Evolutionary conservation across 2,113 vertebrate genomes (phyloP).

Genomic region (Pedionomus torquatus): DNA sequence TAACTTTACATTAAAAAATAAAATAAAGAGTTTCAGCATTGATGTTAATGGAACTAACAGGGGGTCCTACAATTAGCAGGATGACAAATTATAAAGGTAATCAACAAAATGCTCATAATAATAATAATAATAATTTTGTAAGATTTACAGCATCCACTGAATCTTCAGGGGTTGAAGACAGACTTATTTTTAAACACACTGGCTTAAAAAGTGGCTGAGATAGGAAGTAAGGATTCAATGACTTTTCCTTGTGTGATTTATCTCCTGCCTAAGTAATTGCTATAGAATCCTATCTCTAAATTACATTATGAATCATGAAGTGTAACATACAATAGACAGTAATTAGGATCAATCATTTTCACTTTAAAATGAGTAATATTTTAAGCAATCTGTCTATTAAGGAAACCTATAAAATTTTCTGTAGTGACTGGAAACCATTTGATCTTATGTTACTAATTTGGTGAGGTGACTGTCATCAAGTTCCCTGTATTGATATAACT

Average conservation of each 20-base stretch:
- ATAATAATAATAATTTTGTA: neutral
- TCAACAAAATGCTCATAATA: neutral
- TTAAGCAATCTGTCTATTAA: neutral
- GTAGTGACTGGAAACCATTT: neutral
- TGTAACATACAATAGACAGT: neutral
- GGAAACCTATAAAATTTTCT: neutral
- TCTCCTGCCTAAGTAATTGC: neutral
- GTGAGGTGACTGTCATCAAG: neutral
- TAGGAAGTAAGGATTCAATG: neutral
- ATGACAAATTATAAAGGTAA: neutral
- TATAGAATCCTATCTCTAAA: neutral
- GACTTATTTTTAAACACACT: neutral
- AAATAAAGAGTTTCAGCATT: neutral
- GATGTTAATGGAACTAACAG: neutral
- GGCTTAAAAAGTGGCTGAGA: neutral
- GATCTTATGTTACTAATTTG: neutral
- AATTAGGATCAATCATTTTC: conserved; percentile 19
- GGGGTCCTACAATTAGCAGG: neutral
- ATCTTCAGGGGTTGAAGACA: neutral
- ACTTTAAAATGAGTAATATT: neutral
- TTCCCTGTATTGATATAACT: neutral
- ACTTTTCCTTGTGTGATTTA: neutral
- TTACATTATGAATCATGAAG: neutral
- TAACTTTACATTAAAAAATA: neutral
- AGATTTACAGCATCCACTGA: neutral